Evolutionary conservation across 2,797 vertebrate species (phyloP).

Genomic region (Neomorphus geoffroyi): DNA sequence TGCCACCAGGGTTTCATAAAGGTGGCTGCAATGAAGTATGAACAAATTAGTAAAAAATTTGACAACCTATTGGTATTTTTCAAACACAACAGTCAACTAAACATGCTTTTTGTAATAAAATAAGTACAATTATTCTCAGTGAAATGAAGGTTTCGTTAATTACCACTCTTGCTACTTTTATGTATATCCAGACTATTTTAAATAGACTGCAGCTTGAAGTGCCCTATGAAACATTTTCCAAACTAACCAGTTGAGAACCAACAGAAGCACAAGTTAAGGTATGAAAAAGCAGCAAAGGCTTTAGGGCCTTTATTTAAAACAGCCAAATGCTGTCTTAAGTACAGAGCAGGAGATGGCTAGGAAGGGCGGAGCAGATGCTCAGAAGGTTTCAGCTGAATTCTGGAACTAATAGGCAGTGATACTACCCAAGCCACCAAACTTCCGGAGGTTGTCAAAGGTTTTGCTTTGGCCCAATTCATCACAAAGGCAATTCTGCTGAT

Average conservation of each 20-base stretch:
- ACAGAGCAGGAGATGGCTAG: background rate
- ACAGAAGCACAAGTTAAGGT: background rate
- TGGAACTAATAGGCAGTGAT: background rate
- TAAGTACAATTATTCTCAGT: background rate
- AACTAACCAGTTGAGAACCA: background rate
- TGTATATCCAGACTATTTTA: background rate
- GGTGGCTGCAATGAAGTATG: background rate
- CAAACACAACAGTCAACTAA: background rate
- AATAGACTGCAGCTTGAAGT: background rate
- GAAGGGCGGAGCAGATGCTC: background rate
- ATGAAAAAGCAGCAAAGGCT: background rate
- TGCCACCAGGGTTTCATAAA: constrained; percentile 24
- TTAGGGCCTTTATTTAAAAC: background rate
- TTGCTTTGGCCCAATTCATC: background rate
- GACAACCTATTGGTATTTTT: background rate
- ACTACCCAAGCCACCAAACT: background rate
- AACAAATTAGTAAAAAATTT: background rate
- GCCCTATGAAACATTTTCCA: background rate
- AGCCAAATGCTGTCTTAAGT: background rate
- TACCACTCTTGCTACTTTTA: background rate
- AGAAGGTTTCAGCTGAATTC: constrained; percentile 2
- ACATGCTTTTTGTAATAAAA: background rate
- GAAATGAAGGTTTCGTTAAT: background rate
- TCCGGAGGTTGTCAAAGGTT: background rate
- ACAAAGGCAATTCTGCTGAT: background rate